A percentile compares a stretch with the other conserved stretches of the same genome.
These are phyloP conservation scores for Himalopsyche anomala DNA, from an alignment of 2,888 invertebrate genomes.

Conservation along the genomic window DNA sequence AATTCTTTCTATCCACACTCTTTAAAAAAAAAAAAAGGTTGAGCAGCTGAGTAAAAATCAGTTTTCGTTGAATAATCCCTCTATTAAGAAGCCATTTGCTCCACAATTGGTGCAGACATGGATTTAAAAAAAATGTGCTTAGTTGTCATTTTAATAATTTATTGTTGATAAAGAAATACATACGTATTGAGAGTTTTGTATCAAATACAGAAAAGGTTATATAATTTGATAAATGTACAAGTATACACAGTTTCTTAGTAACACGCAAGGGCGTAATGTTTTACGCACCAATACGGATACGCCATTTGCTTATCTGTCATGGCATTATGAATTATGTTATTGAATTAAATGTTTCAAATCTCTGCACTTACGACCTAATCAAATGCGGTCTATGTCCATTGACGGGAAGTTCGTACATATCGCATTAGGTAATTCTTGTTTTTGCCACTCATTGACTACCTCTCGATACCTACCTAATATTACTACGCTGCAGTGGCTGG, in stretches of 20 bases:
- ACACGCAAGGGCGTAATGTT: background rate
- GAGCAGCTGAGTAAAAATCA: too few relatives aligned
- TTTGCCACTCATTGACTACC: slow-evolving; percentile 22
- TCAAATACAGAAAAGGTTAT: too few relatives aligned
- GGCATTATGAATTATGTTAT: background rate
- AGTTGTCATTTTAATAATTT: too few relatives aligned
- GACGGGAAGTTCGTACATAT: slow-evolving; percentile 24
- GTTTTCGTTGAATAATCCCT: too few relatives aligned
- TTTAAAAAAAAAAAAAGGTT: too few relatives aligned
- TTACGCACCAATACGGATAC: slow-evolving; percentile 1
- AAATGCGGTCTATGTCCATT: background rate
- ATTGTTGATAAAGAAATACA: too few relatives aligned
- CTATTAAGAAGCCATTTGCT: too few relatives aligned
- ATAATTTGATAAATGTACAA: too few relatives aligned
- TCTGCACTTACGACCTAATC: slow-evolving; percentile 1
- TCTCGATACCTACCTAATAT: background rate
- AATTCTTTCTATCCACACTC: too few relatives aligned
- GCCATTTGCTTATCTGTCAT: slow-evolving; percentile 3
- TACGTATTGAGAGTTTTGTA: too few relatives aligned
- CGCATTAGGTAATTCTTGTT: slow-evolving; percentile 27
- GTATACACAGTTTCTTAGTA: background rate
- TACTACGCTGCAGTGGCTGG: background rate
- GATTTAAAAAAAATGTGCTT: too few relatives aligned
- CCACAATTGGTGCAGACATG: too few relatives aligned
- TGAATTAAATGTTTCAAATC: slow-evolving; percentile 12